Percentiles rank a stretch among this genome's conserved stretches.
These are phyloP conservation scores for Scaptomyza tumidula DNA, from an alignment of 2,888 invertebrate species.

Conservation along the genomic window DNA sequence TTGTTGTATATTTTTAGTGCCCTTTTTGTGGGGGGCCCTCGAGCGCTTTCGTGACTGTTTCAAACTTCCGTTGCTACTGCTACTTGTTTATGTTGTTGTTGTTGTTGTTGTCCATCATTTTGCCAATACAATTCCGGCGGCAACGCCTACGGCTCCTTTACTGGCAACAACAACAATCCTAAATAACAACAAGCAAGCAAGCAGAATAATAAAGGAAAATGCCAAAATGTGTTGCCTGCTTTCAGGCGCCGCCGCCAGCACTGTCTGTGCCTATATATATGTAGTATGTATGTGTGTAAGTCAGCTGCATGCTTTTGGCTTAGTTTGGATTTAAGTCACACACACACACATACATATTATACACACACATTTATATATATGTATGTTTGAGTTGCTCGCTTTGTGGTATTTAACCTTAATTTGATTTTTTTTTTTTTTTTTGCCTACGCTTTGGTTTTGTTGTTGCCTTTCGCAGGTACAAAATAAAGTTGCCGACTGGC, in stretches of 20 bases:
- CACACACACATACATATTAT: background rate
- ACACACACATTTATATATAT: conserved; percentile 14
- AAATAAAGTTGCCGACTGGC: conserved; percentile 34
- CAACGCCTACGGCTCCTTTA: conserved; percentile 66
- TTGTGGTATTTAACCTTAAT: conserved; percentile 80
- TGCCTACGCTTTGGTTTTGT: conserved; percentile 33
- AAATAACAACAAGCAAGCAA: conserved; percentile 29
- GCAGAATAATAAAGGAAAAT: conserved; percentile 44
- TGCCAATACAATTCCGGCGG: conserved; percentile 75
- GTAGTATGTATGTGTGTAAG: conserved; percentile 27
- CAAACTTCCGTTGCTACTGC: conserved; percentile 63
- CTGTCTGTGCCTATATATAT: conserved; percentile 23
- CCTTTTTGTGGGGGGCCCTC: conserved; percentile 25
- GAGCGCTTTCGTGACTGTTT: conserved; percentile 73
- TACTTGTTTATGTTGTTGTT: conserved; percentile 30
- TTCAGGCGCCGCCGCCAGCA: conserved; percentile 58
- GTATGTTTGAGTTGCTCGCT: conserved; percentile 60
- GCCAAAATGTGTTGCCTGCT: conserved; percentile 77
- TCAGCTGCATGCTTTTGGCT: conserved; percentile 55
- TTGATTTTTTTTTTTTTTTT: conserved; percentile 66
- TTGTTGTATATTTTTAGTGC: conserved; percentile 66
- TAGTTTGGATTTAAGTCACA: conserved; percentile 56
- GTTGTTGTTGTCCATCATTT: conserved; percentile 72
- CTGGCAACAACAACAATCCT: conserved; percentile 22
- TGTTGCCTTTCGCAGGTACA: conserved; percentile 39